Percentiles rank a stretch among this genome's conserved stretches.
Evolutionary conservation across 1,140 invertebrate species (phyloP).

Genomic region (Arctopsyche grandis): DNA sequence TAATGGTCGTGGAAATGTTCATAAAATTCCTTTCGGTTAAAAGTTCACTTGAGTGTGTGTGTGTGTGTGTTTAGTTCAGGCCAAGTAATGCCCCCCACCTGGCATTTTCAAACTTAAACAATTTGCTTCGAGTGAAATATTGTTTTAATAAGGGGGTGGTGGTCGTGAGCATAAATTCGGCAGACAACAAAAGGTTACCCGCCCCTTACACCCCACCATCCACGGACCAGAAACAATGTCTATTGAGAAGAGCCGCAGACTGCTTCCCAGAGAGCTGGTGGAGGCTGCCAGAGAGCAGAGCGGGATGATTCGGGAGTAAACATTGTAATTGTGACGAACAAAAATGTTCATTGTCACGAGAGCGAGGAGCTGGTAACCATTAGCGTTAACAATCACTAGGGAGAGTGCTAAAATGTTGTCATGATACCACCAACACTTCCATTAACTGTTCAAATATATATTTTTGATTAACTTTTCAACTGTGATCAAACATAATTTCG

Average conservation of each 20-base stretch:
- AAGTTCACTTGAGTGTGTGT: slow-evolving; percentile 19
- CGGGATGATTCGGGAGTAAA: slow-evolving; percentile 38
- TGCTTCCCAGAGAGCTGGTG: slow-evolving; percentile 20
- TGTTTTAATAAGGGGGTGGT: slow-evolving; percentile 53
- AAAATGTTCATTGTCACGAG: slow-evolving; percentile 21
- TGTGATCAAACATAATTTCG: too few species aligned
- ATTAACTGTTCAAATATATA: not conserved
- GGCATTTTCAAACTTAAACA: slow-evolving; percentile 53
- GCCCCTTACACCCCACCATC: not conserved
- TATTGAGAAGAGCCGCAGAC: slow-evolving; percentile 46
- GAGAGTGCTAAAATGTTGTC: not conserved
- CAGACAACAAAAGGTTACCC: slow-evolving; percentile 50
- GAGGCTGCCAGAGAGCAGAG: slow-evolving; percentile 32
- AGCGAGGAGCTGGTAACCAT: not conserved
- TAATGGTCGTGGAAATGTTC: not conserved
- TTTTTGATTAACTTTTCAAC: not conserved
- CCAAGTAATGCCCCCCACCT: slow-evolving; percentile 33
- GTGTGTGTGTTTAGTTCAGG: slow-evolving; percentile 30
- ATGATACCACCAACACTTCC: not conserved
- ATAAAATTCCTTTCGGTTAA: slow-evolving; percentile 39
- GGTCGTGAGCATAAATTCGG: slow-evolving; percentile 51
- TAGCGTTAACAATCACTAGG: not conserved
- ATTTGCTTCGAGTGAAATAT: slow-evolving; percentile 55
- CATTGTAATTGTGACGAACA: slow-evolving; percentile 29
- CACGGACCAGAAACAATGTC: slow-evolving; percentile 47